Evolutionary conservation across 2,888 invertebrate species (phyloP).

Genomic region (Troides aeacus): DNA sequence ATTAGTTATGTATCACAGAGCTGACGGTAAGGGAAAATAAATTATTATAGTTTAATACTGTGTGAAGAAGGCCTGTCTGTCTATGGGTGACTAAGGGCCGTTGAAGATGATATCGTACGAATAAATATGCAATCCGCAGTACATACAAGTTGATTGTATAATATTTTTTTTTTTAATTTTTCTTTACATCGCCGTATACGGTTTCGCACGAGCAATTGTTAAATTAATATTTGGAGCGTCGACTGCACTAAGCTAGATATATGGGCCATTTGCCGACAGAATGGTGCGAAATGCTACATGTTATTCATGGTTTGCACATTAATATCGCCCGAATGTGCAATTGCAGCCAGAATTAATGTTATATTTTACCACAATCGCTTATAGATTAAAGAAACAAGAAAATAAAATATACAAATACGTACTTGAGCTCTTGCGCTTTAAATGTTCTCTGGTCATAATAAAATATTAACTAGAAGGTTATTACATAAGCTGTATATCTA

Average conservation of each 20-base stretch:
- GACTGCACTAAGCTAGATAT: conserved; percentile 73
- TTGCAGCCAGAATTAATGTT: conserved; percentile 51
- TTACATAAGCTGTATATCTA: too few species aligned
- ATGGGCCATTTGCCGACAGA: conserved; percentile 71
- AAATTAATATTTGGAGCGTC: conserved; percentile 72
- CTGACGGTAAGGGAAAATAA: neutral
- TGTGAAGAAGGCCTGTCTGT: too few species aligned
- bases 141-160: neutral
- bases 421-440: conserved; percentile 14
- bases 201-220: conserved; percentile 54
- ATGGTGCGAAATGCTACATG: conserved; percentile 61
- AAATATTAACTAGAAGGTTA: neutral
- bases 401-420: conserved; percentile 20
- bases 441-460: conserved; percentile 14
- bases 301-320: conserved; percentile 67
- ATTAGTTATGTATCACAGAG: neutral
- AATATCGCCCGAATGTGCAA: conserved; percentile 61
- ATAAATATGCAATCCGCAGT: neutral
- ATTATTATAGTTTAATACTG: too few species aligned
- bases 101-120: too few species aligned
- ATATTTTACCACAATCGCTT: conserved; percentile 29
- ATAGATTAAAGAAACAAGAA: conserved; percentile 23
- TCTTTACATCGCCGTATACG: conserved; percentile 18
- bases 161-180: neutral
- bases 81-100: too few species aligned